Evolutionary conservation across 2,797 vertebrate species (phyloP).

Genomic region (Morus bassanus): DNA sequence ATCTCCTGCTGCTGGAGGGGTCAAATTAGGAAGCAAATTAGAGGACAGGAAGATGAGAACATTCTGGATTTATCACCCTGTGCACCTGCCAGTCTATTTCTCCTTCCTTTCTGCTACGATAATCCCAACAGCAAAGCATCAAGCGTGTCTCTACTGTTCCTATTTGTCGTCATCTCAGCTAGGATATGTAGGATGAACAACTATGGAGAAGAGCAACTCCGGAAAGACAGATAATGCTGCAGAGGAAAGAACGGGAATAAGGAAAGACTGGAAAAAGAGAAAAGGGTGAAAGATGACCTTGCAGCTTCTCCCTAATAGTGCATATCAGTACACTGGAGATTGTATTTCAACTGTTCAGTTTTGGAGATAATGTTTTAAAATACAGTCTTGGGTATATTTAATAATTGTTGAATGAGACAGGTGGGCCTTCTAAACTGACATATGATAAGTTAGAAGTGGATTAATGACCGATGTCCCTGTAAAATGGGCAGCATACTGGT

Average conservation of each 20-base stretch:
- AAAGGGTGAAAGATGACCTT: background rate
- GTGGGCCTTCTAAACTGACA: background rate
- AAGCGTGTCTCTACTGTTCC: background rate
- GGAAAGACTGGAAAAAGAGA: background rate
- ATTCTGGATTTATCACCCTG: background rate
- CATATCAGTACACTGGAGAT: background rate
- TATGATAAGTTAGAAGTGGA: background rate
- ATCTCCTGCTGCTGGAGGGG: background rate
- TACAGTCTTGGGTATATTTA: background rate
- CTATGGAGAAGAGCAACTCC: background rate
- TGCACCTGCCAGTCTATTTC: background rate
- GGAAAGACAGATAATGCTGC: background rate
- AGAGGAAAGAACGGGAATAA: background rate
- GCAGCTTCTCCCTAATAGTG: background rate
- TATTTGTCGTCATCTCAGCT: background rate
- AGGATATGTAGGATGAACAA: background rate
- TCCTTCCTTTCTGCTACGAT: background rate
- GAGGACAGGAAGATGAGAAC: background rate
- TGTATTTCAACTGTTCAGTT: background rate
- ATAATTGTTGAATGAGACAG: background rate
- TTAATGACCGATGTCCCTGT: background rate
- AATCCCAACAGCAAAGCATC: background rate
- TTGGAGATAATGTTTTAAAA: background rate
- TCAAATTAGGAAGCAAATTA: background rate
- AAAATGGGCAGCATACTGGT: background rate